Base-by-base conservation (phyloP, 2,888 invertebrate genomes). In the Darwinula stevensoni region DNA sequence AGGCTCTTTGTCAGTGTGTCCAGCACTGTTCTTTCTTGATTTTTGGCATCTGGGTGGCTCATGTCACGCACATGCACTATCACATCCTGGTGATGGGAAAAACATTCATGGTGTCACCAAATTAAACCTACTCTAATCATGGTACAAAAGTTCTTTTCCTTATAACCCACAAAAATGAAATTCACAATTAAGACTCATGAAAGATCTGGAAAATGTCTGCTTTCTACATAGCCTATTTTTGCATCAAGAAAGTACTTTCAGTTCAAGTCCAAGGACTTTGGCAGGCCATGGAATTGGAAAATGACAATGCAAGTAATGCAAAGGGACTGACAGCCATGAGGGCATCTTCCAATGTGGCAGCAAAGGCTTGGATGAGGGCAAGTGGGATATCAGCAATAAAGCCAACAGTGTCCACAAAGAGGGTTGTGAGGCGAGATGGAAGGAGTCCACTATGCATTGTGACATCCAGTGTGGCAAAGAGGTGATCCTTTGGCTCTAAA, bases 391-490 rank as follows among this genome's bases (percentile, higher is more conserved):
- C 67, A 3, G 73, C 67, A 47, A 82, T 71, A 47, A 80, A 82
- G 1, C 80, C 78, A 26, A 80, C 72, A 0, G 80, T 82, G 47
- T 82, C 80, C 38, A 76, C 62, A 41, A 63, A 74, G 2, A 74
- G 51, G 9, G 68, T 61, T 41, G 63, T 58, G 42, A 72, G 47
- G 37, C 56, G 59, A 27, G 61, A 63, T 0, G 71, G 71, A 35
- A 76, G 50, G 4, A 49, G 31, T 1, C 72, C 74, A 11, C 57
- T 57, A 50, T 82, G 75, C 9, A 65, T 57, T 0, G 75, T 75
- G 1, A 76, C 73, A 49, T 82, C 78, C 14, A 82, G 53, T 1
- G 80, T 82, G 1, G 80, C 80, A 52, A 80, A 80, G 15, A 82
- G 53, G 41, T 66, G 61, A 53, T 80, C 59, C 39, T 58, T 57